Evolutionary conservation across 2,797 vertebrate species (phyloP).

Genomic region (Paguma larvata): DNA sequence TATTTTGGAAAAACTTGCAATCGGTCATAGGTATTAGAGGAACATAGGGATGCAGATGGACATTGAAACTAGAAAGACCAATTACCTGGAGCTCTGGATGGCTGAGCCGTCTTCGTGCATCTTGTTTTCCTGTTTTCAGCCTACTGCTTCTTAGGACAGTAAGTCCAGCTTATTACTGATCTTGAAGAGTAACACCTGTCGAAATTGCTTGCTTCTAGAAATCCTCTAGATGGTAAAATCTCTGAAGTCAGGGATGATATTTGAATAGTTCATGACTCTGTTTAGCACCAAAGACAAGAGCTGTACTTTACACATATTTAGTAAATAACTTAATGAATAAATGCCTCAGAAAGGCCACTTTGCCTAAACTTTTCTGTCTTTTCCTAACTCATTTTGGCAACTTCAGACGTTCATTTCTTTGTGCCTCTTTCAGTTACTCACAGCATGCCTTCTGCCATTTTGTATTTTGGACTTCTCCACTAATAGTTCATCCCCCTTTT

Average conservation of each 20-base stretch:
- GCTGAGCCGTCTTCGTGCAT: background rate
- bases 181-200: background rate
- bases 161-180: background rate
- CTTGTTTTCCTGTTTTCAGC: background rate
- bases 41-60: background rate
- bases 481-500: background rate
- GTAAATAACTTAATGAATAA: background rate
- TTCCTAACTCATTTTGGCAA: background rate
- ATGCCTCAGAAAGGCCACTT: background rate
- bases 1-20: background rate
- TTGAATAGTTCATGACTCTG: background rate
- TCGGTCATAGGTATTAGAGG: background rate
- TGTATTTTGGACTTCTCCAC: background rate
- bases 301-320: background rate
- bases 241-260: background rate
- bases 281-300: background rate
- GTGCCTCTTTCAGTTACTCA: background rate
- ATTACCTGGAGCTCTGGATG: background rate
- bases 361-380: background rate
- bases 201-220: background rate
- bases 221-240: background rate
- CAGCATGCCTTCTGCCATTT: background rate
- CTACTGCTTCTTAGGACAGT: background rate
- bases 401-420: accelerated
- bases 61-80: background rate